Percentiles rank a stretch among this genome's conserved stretches.
Evolutionary conservation across 2,888 invertebrate genomes (phyloP).

Genomic region (Amphipoea oculea): DNA sequence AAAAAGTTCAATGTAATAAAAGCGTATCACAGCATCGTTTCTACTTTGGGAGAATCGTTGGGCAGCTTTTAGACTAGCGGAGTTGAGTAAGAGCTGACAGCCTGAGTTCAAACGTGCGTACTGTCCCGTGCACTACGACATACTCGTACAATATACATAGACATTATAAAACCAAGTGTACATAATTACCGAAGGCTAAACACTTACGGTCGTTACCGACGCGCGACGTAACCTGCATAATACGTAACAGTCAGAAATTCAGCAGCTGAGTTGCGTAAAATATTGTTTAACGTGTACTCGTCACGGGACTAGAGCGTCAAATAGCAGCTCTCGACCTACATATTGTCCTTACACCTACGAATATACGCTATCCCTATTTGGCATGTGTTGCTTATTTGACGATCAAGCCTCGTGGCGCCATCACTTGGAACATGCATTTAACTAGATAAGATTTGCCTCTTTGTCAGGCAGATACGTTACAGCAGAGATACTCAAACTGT

Average conservation of each 20-base stretch:
- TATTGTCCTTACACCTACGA: slow-evolving; percentile 30
- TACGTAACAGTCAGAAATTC: slow-evolving; percentile 38
- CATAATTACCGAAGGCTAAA: slow-evolving; percentile 33
- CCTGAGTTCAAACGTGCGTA: slow-evolving; percentile 17
- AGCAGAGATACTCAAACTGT: slow-evolving; percentile 19
- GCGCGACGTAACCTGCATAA: background rate
- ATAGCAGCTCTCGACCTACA: slow-evolving; percentile 17
- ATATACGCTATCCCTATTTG: slow-evolving; percentile 48
- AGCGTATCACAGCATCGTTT: slow-evolving; percentile 64
- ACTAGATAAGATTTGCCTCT: slow-evolving; percentile 38
- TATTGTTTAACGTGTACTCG: slow-evolving; percentile 9
- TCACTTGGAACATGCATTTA: slow-evolving; percentile 13
- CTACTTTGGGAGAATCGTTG: slow-evolving; percentile 67
- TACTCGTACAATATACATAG: slow-evolving; percentile 6
- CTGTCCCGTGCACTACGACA: slow-evolving; percentile 26
- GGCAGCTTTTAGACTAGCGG: slow-evolving; percentile 65
- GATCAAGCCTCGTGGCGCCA: slow-evolving; percentile 25
- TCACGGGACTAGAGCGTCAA: slow-evolving; percentile 33
- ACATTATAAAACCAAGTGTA: slow-evolving; percentile 33
- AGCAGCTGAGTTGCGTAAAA: slow-evolving; percentile 28
- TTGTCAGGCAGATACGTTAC: slow-evolving; percentile 20
- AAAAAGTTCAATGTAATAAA: slow-evolving; percentile 44
- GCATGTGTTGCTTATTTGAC: slow-evolving; percentile 47
- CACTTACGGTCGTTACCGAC: slow-evolving; percentile 28
- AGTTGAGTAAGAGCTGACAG: slow-evolving; percentile 52